Evolutionary conservation across 2,113 vertebrate species (phyloP), one percentile per base, ranked within the genome.

Genomic region (Grantiella picta): DNA sequence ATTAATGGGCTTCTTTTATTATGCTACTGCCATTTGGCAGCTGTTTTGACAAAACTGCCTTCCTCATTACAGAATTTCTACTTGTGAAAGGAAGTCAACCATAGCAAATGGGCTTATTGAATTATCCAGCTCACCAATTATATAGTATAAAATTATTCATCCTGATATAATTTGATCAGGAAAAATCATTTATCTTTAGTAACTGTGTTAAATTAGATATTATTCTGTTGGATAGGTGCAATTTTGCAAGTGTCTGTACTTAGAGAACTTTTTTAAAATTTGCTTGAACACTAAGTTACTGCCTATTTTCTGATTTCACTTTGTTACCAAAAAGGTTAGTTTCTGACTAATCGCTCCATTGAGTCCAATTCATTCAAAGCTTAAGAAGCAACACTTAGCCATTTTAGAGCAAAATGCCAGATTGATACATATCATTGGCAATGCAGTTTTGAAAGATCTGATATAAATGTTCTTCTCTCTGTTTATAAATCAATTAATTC

Each of bases 111-210:
- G 95, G 94, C 96, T 98, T 97, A 98, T 97, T 98, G 97, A 98
- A 98, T 98, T 98, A 98, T 98, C 96, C 97, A 97, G 95, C 93
- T 98, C 98, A 97, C 97, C 97, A 98, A 97, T 98, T 98, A 98
- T 88, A 95, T 94, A 95, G 97, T 96, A 97, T 97, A 98, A 98
- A 98, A 98, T 98, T 97, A 98, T 98, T 98, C 97, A 98, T 97
- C 98, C 97, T 97, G 96, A 97, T 97, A 97, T 98, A 98, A 98
- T 98, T 97, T 97, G 95, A 98, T 98, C 96, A 97, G 95, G 94
- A 97, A 98, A 97, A 97, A 98, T 97, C 82, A 98, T 98, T 98
- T 98, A 96, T 98, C 97, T 97, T 96, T 97, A 97, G 96, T 97
- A 98, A 97, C 91, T 96, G 83, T 97, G 89, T 97, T 98, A 98